These are phyloP conservation scores for Mirounga angustirostris DNA, from an alignment of 2,113 vertebrate genomes.

Conservation along the genomic window DNA sequence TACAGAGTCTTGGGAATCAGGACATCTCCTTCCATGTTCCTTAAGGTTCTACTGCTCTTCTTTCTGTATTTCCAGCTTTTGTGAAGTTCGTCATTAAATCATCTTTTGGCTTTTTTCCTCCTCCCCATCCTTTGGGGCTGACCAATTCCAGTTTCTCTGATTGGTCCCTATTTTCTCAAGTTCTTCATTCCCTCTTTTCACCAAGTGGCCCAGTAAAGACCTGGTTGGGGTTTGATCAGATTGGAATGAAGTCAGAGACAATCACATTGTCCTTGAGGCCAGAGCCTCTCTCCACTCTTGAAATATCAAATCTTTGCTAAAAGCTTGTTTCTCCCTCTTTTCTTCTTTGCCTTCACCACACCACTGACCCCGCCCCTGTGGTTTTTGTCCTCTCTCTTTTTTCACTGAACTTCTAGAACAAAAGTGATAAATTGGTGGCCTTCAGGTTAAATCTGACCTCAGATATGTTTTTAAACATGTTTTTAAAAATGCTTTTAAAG, in stretches of 20 bases:
- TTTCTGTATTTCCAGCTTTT: background rate
- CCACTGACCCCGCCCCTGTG: accelerated
- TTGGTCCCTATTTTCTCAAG: background rate
- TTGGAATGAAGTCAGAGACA: background rate
- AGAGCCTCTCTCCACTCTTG: background rate
- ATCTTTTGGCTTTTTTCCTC: background rate
- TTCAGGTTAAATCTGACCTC: background rate
- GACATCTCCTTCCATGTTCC: background rate
- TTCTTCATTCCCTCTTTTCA: background rate
- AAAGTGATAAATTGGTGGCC: background rate
- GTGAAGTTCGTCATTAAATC: background rate
- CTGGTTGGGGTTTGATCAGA: background rate
- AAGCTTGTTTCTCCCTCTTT: background rate
- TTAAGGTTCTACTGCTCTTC: background rate
- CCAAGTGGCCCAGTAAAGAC: background rate
- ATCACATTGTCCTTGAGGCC: background rate
- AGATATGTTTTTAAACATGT: background rate
- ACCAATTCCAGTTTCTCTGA: background rate
- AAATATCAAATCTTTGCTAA: conserved; percentile 2
- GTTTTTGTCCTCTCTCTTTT: background rate
- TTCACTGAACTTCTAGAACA: background rate
- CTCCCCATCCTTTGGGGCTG: background rate
- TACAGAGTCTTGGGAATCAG: background rate
- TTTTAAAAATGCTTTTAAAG: background rate
- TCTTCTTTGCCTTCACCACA: background rate